A percentile compares a stretch with the other conserved stretches of the same genome.
These are phyloP conservation scores for Lycocerus yunnanus DNA, from an alignment of 2,888 invertebrate species.

Conservation along the genomic window DNA sequence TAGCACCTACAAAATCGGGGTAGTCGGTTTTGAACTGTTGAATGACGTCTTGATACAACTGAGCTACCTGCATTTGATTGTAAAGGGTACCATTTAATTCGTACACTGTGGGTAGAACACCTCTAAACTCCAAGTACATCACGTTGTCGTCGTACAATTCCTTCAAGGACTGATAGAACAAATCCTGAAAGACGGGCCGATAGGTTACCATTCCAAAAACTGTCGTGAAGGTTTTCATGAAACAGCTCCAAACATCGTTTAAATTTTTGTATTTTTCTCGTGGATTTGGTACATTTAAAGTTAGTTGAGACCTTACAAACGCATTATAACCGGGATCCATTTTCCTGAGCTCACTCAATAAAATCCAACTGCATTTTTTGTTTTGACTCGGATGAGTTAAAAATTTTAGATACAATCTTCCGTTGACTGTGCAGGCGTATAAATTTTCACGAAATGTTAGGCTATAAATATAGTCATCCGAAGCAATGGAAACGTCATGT, in stretches of 20 bases:
- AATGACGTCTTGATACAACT: conserved; percentile 57
- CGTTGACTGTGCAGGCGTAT: conserved; percentile 56
- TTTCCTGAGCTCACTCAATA: conserved; percentile 53
- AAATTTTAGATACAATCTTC: conserved; percentile 44
- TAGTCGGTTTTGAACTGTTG: conserved; percentile 59
- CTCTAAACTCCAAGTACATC: conserved; percentile 71
- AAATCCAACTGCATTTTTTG: conserved; percentile 54
- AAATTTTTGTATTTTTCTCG: conserved; percentile 59
- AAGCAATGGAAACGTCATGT: conserved; percentile 68
- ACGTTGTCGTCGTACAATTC: conserved; percentile 69
- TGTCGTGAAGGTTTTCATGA: conserved; percentile 61
- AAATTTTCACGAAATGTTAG: conserved; percentile 65
- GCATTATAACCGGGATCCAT: conserved; percentile 33
- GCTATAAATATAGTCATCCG: conserved; percentile 62
- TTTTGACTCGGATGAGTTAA: conserved; percentile 35
- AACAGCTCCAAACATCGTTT: conserved; percentile 64
- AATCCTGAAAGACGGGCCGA: conserved; percentile 67
- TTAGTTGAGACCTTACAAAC: conserved; percentile 59
- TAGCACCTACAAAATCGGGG: conserved; percentile 63
- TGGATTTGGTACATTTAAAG: conserved; percentile 61
- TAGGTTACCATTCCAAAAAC: conserved; percentile 63
- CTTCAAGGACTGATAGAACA: conserved; percentile 66
- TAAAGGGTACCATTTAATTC: conserved; percentile 65
- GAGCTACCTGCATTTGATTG: conserved; percentile 45
- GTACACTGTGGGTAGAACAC: conserved; percentile 66